phyloP scores from a whole-genome alignment of 2,797 vertebrate genomes.

The Linurgus olivaceus region DNA sequence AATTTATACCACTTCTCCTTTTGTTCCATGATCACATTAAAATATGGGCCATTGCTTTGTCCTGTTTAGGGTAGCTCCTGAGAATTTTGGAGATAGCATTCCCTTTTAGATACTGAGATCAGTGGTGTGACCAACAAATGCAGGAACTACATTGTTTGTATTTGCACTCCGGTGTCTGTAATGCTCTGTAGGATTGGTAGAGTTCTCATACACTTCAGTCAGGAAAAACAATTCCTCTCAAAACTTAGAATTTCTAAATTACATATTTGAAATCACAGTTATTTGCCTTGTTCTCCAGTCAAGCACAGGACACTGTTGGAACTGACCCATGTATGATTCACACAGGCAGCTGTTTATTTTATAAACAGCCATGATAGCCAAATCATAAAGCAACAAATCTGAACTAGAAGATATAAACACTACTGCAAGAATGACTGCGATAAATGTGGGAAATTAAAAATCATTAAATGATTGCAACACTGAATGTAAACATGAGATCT shows the following conservation, averaged over 20 bases:
- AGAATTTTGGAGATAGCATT: not conserved
- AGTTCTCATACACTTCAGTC: not conserved
- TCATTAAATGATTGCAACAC: constrained; percentile 18
- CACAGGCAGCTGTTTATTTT: not conserved
- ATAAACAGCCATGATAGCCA: not conserved
- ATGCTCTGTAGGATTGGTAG: not conserved
- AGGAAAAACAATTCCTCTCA: not conserved
- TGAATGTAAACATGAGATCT: not conserved
- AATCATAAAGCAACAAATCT: constrained; percentile 15
- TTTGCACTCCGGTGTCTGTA: not conserved
- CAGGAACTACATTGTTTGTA: not conserved
- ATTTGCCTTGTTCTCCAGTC: not conserved
- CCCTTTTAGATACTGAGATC: not conserved
- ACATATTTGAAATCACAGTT: not conserved
- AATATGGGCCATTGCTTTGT: not conserved
- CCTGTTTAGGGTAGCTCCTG: not conserved
- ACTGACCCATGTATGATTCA: not conserved
- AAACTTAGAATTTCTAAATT: not conserved
- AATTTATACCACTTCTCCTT: not conserved
- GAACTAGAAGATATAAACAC: constrained; percentile 14
- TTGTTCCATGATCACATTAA: not conserved
- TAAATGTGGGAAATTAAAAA: constrained; percentile 29
- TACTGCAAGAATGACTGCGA: not conserved
- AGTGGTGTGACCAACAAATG: not conserved
- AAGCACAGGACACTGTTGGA: not conserved